Percentiles rank a stretch among this genome's conserved stretches.
Conservation (phyloP, 2,113 vertebrate genomes). For the Perognathus longimembris region DNA sequence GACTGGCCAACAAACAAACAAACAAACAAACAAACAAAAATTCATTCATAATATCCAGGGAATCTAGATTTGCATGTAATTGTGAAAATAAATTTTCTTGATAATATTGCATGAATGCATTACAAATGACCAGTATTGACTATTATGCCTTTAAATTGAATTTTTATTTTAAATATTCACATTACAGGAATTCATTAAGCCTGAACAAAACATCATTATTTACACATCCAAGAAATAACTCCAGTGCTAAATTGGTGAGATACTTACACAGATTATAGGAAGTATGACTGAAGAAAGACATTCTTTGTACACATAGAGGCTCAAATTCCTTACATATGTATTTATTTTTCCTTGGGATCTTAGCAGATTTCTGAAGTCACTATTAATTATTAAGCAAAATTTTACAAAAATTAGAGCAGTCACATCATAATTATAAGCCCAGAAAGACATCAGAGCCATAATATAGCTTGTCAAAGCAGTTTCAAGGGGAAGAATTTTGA, state of each 20-base stretch:
- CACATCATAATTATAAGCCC: conserved; percentile 67
- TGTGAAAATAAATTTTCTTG: conserved; percentile 43
- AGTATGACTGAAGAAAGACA: conserved; percentile 74
- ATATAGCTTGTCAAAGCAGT: conserved; percentile 50
- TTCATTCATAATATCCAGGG: conserved; percentile 24
- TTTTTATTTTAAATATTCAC: conserved; percentile 90
- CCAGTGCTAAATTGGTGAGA: conserved; percentile 83
- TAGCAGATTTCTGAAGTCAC: conserved; percentile 72
- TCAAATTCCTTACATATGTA: conserved; percentile 80
- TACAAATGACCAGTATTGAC: conserved; percentile 78
- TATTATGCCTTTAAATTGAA: conserved; percentile 79
- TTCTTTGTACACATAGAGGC: conserved; percentile 66
- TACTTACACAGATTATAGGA: conserved; percentile 77
- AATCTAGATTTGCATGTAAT: conserved; percentile 27
- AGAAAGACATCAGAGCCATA: conserved; percentile 67
- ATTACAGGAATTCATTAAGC: conserved; percentile 87
- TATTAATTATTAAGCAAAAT: conserved; percentile 76
- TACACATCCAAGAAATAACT: conserved; percentile 85
- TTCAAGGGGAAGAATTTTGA: not conserved
- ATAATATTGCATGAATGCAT: conserved; percentile 49
- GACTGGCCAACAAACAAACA: too few species aligned
- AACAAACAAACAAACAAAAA: too few species aligned
- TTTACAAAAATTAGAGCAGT: conserved; percentile 74
- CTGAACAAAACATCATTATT: conserved; percentile 85
- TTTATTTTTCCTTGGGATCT: conserved; percentile 64